Base-by-base conservation (phyloP, 2,888 invertebrate genomes). In the Macrophya annulata region DNA sequence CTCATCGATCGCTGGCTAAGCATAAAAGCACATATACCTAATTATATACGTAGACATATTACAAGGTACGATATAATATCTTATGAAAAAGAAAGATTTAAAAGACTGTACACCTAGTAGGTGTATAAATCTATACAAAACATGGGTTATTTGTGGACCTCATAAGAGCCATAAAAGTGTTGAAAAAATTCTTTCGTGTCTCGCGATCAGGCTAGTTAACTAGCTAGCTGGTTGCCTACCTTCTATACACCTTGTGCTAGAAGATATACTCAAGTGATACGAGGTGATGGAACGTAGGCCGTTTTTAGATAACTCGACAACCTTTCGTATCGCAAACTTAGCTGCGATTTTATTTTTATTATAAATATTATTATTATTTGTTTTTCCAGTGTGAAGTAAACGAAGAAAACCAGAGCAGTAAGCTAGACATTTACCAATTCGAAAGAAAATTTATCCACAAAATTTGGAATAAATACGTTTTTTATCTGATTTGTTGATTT, bases 281-380 rank as follows among this genome's bases (percentile, higher is more conserved):
- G 74, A 43, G 45, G 74, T 74, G 74, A 74, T 74, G 74, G 74
- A 74, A 74, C 74, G 45, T 15, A 45, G 74, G 74, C 45, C 45
- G 74, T 43, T 43, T 74, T 74, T 21, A 45, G 74, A 74, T 74
- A 74, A 45, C 43, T 9, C 74, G 31, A 31, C 45, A 43, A 74
- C 74, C 21, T 68, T 17, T 68, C 17, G 17, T 37, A 68, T 12
- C 15, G 68, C 8, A 37, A 12, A 8, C 25, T 45, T 48, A 21
- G 25, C 21, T 43, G 4, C 45, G 43, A 21, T 51, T 37, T 77
- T 55, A 43, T 77, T 10, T 45, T 10, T 74, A 6, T 21, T 31
- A n/a, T 55, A n/a, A n/a, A 5, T 51, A 8, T 55, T 55, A 17
- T 55, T n/a, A n/a, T 55, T n/a, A n/a, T n/a, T 55, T 45, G 12